Conservation (phyloP, 2,113 vertebrate genomes). For the Vireo altiloquus region DNA sequence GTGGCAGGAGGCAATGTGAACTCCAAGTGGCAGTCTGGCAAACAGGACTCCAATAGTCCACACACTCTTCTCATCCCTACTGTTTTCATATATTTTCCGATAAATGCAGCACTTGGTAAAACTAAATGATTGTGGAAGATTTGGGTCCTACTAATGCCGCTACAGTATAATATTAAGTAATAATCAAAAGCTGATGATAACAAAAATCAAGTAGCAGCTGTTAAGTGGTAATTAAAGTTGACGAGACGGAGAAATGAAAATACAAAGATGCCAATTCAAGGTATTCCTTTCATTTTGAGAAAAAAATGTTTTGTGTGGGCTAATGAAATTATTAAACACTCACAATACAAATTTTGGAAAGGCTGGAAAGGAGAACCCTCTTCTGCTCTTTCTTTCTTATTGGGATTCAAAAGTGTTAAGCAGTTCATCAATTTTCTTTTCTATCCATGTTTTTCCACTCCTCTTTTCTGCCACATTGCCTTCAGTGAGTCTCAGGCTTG, state of each 20-base stretch:
- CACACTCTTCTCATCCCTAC: accelerated
- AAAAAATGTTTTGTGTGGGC: neutral
- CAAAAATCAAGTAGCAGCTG: neutral
- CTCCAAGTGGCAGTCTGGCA: neutral
- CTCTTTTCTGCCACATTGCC: neutral
- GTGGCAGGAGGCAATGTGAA: neutral
- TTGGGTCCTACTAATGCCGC: neutral
- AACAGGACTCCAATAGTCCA: accelerated
- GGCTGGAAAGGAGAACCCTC: neutral
- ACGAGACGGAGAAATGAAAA: neutral
- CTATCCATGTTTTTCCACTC: neutral
- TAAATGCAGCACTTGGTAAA: neutral
- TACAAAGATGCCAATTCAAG: neutral
- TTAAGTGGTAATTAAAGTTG: neutral
- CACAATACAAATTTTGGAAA: neutral
- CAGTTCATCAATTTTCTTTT: neutral
- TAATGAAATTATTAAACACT: neutral
- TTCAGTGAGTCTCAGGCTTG: neutral
- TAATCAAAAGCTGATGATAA: neutral
- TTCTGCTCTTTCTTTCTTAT: neutral
- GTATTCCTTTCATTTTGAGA: neutral
- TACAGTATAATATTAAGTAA: neutral
- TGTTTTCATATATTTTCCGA: neutral
- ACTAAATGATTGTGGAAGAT: neutral
- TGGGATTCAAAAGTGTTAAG: neutral